phyloP scores from a whole-genome alignment of 2,113 vertebrate genomes.

The Euleptes europaea region DNA sequence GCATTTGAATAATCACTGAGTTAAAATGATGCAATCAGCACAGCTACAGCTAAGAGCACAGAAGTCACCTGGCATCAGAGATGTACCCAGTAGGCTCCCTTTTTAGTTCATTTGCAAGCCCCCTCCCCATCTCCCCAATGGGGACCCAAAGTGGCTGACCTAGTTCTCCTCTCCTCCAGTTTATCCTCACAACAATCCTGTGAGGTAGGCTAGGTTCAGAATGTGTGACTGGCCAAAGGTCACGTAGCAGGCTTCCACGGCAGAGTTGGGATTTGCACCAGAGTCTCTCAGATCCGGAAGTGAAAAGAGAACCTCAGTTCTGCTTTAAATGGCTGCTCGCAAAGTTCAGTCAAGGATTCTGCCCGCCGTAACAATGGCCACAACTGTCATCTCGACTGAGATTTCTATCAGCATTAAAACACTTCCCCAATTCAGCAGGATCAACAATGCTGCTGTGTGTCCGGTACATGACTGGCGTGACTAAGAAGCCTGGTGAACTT shows the following conservation, averaged over 20 bases:
- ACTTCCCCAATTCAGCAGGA: neutral
- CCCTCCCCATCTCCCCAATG: too few species aligned
- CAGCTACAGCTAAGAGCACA: too few species aligned
- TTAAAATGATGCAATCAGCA: too few species aligned
- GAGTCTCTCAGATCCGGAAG: neutral
- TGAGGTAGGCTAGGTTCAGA: too few species aligned
- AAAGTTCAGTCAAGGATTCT: constrained; percentile 2
- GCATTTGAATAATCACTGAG: neutral
- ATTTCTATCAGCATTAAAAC: constrained; percentile 11
- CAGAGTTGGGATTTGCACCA: too few species aligned
- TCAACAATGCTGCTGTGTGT: constrained; percentile 15
- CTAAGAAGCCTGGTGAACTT: neutral
- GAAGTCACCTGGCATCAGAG: neutral
- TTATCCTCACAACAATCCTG: too few species aligned
- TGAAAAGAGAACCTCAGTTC: neutral
- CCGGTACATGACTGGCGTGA: neutral
- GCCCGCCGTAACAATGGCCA: neutral
- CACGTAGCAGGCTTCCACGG: too few species aligned
- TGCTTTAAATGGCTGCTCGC: neutral
- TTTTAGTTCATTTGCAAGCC: neutral
- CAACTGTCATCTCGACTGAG: neutral
- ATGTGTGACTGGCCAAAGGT: too few species aligned
- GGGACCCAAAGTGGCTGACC: too few species aligned
- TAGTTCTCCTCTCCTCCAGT: too few species aligned
- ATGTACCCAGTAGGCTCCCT: neutral